phyloP scores from a whole-genome alignment of 2,113 vertebrate genomes.

The Pongo pygmaeus region DNA sequence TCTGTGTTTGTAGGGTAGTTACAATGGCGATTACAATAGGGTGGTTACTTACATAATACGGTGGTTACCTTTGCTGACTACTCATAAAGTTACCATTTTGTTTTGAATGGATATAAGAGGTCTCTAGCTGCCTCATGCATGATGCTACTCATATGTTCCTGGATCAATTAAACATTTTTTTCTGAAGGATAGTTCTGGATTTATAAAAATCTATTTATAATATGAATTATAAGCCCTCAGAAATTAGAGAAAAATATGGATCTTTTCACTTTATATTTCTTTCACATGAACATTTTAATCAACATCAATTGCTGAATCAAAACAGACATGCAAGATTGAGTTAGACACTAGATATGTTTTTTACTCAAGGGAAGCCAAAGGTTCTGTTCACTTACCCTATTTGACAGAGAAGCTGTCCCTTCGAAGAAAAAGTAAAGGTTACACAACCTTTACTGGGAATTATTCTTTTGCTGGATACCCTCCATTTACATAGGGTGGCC shows the following conservation, averaged over 20 bases:
- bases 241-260: background rate
- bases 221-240: background rate
- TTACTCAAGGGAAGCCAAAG: background rate
- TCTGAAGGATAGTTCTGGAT: background rate
- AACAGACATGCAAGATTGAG: background rate
- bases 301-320: background rate
- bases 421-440: background rate
- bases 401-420: background rate
- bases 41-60: background rate
- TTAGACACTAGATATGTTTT: background rate
- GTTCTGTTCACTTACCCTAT: background rate
- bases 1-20: background rate
- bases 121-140: background rate
- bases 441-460: background rate
- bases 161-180: background rate
- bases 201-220: background rate
- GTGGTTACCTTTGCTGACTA: background rate
- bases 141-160: background rate
- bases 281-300: background rate
- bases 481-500: background rate
- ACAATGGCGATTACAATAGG: background rate
- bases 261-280: conserved; percentile 22
- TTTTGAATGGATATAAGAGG: background rate
- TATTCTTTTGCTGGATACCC: background rate
- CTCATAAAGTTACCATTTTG: background rate